Evolutionary conservation across 2,797 vertebrate genomes (phyloP), one percentile per base, ranked within the genome.

Genomic region (Enteromius thamalakanensis): DNA sequence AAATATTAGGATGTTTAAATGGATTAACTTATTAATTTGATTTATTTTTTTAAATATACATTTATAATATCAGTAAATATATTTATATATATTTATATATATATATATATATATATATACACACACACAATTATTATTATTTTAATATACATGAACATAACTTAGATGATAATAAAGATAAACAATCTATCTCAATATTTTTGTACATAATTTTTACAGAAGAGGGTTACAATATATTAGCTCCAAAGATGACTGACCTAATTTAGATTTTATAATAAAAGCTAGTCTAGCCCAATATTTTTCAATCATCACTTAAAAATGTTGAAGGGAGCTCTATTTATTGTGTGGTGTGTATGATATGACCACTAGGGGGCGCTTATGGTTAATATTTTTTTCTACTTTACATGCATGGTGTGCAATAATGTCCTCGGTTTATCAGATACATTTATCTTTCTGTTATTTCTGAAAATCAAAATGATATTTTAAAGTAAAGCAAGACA

Each of bases 341-440:
- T 80, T 78, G 23, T 19, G 21, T 49, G 14, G 7, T 76, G 17
- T 70, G 3, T 81, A 72, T 23, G 32, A 49, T 32, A 55, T 32
- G 40, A 21, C 78, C 84, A 79, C 81, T 21, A 84, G 86, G 62
- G 45, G 81, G 40, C 34, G 49, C 71, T 37, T 53, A 64, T 45
- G 7, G 17, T 37, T 47, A 14, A 42, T 9, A 29, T 19, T 47
- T 69, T 7, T 53, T 53, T 79, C 67, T 77, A 42, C 49, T 12
- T 53, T 67, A 32, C 4, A 11, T 12, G 49, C 47, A 53, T 34
- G 32, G 78, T 55, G 65, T 69, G 32, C 21, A 6, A 69, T 79
- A 40, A 34, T 79, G 77, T 80, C 49, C 21, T 10, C 21, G 15
- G 6, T 58, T 80, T 45, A 53, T n/a, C 17, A 60, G 34, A 45